phyloP scores from a whole-genome alignment of 2,113 vertebrate species.

The Silurus glanis region DNA sequence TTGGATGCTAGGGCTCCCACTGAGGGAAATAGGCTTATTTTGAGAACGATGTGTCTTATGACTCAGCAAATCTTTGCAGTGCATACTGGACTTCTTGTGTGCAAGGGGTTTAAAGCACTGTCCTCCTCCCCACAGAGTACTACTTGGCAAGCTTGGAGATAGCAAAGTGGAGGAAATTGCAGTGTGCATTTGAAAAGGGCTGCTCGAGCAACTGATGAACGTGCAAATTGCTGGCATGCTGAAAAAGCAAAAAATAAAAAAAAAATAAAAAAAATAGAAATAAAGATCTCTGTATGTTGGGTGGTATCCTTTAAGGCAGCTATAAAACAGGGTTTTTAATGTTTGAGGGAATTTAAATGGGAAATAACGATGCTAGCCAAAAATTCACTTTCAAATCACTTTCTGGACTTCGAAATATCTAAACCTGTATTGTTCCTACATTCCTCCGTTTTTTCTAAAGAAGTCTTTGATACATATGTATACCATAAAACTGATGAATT shows the following conservation, averaged over 20 bases:
- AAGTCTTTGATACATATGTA: not conserved
- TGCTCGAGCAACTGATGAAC: not conserved
- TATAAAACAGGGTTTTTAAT: conserved; percentile 3
- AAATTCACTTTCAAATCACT: not conserved
- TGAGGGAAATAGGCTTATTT: conserved; percentile 2
- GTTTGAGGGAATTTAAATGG: not conserved
- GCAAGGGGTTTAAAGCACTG: conserved; percentile 18
- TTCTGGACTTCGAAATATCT: not conserved
- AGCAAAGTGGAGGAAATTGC: conserved; percentile 12
- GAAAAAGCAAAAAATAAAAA: conserved; percentile 2
- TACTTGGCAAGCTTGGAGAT: not conserved
- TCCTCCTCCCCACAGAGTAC: not conserved
- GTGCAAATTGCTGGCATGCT: conserved; percentile 17
- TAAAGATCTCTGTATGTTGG: not conserved
- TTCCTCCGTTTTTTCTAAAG: not conserved
- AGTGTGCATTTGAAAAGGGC: not conserved
- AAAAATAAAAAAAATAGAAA: not conserved
- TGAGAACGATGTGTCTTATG: conserved; percentile 6
- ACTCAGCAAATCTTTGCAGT: conserved; percentile 38
- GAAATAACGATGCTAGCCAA: not conserved
- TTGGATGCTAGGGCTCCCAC: not conserved
- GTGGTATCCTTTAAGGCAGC: not conserved
- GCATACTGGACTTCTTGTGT: not conserved
- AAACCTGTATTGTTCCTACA: not conserved
- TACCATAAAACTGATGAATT: not conserved